A percentile compares a stretch with the other conserved stretches of the same genome.
Conservation (phyloP, 2,797 vertebrate species). For the Amblyraja radiata region DNA sequence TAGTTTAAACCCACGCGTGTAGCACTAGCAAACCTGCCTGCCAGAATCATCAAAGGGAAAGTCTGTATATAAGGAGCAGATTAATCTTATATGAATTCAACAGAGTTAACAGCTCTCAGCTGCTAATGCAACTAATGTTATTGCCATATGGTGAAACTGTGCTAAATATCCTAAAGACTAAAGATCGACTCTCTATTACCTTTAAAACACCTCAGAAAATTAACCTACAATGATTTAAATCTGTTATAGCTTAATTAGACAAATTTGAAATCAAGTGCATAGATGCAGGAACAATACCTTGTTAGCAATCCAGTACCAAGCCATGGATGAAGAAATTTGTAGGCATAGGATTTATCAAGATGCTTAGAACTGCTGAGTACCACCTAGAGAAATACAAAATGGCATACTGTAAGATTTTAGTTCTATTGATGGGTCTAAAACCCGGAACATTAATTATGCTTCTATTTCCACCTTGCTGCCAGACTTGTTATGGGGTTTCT, state of each 20-base stretch:
- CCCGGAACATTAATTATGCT: too few relatives aligned
- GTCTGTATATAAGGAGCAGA: too few relatives aligned
- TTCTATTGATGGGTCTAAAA: neutral
- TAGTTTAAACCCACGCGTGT: too few relatives aligned
- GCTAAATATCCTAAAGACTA: neutral
- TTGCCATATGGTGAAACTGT: neutral
- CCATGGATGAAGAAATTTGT: conserved; percentile 83
- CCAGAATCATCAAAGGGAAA: too few relatives aligned
- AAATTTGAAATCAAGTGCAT: neutral
- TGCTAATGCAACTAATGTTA: neutral
- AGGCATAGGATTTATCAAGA: conserved; percentile 73
- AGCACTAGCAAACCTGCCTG: too few relatives aligned
- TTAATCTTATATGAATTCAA: too few relatives aligned
- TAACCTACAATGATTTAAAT: neutral
- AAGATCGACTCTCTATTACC: neutral
- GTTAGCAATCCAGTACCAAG: conserved; percentile 89
- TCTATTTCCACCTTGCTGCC: too few relatives aligned
- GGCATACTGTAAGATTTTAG: neutral
- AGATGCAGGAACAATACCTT: conserved; percentile 60
- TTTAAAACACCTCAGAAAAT: neutral
- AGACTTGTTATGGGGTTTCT: too few relatives aligned
- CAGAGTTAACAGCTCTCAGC: neutral
- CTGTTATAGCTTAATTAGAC: neutral
- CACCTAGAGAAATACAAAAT: conserved; percentile 51
- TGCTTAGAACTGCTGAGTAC: conserved; percentile 71